Evolutionary conservation across 2,797 vertebrate genomes (phyloP).

Genomic region (Rhabdophis nuchalis): DNA sequence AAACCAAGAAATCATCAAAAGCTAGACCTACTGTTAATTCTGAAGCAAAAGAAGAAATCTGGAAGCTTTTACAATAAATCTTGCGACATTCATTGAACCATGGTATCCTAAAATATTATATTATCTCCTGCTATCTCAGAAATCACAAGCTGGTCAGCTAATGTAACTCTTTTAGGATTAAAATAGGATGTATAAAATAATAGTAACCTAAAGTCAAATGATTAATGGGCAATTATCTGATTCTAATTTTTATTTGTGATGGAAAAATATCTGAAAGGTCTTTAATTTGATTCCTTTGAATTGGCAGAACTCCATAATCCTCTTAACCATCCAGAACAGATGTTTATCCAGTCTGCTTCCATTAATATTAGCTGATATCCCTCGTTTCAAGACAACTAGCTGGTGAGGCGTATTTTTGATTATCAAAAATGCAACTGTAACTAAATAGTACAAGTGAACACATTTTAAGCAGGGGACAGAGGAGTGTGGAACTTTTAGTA

Average conservation of each 20-base stretch:
- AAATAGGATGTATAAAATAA: neutral
- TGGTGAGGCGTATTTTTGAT: neutral
- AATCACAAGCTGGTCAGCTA: neutral
- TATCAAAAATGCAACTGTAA: neutral
- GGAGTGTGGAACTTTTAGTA: neutral
- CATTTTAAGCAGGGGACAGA: neutral
- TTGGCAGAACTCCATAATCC: neutral
- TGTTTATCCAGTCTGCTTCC: neutral
- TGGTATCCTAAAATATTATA: neutral
- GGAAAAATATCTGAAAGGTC: neutral
- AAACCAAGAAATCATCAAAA: neutral
- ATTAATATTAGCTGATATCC: constrained; percentile 1
- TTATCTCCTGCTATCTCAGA: neutral
- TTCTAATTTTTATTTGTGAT: neutral
- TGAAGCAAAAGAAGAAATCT: neutral
- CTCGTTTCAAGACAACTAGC: neutral
- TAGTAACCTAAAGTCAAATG: neutral
- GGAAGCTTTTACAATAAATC: neutral
- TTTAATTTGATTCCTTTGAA: constrained; percentile 4
- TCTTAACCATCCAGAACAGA: neutral
- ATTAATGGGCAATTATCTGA: neutral
- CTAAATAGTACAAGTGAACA: neutral
- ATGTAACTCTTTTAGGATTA: neutral
- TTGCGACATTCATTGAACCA: neutral
- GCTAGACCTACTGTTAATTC: neutral